Evolutionary conservation across 92 coral and sea anemone species (phyloP).

Genomic region (Zoanthus gigantus): DNA sequence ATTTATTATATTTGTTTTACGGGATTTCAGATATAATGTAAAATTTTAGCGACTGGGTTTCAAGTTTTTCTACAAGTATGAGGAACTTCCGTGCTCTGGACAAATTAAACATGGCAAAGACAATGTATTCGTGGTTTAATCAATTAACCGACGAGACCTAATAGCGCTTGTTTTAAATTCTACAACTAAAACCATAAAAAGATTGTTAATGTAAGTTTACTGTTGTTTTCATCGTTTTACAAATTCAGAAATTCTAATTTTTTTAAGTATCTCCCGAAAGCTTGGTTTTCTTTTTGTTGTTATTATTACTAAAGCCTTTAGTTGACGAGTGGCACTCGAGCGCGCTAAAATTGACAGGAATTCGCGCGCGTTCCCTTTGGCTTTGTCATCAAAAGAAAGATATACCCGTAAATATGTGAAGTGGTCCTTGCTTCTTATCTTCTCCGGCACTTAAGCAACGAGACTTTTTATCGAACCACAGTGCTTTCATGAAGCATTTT

Average conservation of each 20-base stretch:
- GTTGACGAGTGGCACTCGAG: background rate
- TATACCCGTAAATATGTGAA: slow-evolving; percentile 1
- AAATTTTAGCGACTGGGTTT: background rate
- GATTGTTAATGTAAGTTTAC: background rate
- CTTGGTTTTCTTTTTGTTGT: background rate
- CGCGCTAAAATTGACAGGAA: background rate
- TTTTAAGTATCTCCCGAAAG: background rate
- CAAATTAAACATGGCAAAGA: background rate
- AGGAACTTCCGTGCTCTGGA: slow-evolving; percentile 14
- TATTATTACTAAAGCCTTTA: too few relatives aligned
- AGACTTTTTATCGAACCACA: background rate
- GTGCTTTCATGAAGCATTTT: slow-evolving; percentile 23
- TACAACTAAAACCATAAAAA: slow-evolving; percentile 14
- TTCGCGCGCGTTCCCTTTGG: background rate
- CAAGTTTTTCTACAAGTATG: background rate
- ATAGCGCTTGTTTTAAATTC: background rate
- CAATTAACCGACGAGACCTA: slow-evolving; percentile 12
- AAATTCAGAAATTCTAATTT: background rate
- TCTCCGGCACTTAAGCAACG: slow-evolving; percentile 27
- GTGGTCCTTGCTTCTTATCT: slow-evolving; percentile 28
- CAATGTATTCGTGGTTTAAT: slow-evolving; percentile 8
- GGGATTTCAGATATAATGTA: background rate
- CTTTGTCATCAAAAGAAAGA: background rate
- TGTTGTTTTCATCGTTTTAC: background rate
- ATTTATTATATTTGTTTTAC: slow-evolving; percentile 1